phyloP scores from a whole-genome alignment of 1,140 invertebrate genomes.

The Camponotus vicinus region DNA sequence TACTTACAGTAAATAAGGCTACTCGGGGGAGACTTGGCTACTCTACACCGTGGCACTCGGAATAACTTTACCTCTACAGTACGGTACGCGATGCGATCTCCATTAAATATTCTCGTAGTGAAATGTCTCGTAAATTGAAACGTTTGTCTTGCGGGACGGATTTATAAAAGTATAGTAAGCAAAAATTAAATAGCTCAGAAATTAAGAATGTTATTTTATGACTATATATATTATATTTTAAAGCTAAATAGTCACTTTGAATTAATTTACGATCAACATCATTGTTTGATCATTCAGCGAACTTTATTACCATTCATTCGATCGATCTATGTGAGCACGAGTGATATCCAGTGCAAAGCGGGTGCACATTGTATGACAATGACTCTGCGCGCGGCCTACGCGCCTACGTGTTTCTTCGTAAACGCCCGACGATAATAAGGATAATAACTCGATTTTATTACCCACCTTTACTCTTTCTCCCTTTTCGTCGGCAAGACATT shows the following conservation, averaged over 20 bases:
- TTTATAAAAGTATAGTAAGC: not conserved
- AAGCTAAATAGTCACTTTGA: not conserved
- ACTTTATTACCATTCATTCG: slow-evolving; percentile 20
- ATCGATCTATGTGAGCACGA: slow-evolving; percentile 46
- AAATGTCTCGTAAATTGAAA: not conserved
- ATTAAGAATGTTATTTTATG: not conserved
- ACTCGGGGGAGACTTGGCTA: slow-evolving; percentile 21
- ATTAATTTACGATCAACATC: slow-evolving; percentile 21
- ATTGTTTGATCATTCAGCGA: slow-evolving; percentile 24
- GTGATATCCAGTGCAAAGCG: slow-evolving; percentile 58
- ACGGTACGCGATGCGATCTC: slow-evolving; percentile 12
- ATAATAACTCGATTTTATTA: slow-evolving; percentile 78
- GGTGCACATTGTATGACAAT: slow-evolving; percentile 75
- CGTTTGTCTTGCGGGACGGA: not conserved
- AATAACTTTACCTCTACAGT: slow-evolving; percentile 57
- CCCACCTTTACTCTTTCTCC: slow-evolving; percentile 69
- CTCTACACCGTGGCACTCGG: slow-evolving; percentile 45
- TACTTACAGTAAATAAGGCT: slow-evolving; percentile 72
- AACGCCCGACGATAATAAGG: slow-evolving; percentile 73
- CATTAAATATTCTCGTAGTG: not conserved
- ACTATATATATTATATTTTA: not conserved
- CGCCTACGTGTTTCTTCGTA: slow-evolving; percentile 66
- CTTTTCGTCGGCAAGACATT: slow-evolving; percentile 71
- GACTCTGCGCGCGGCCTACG: slow-evolving; percentile 71
- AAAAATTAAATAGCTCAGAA: not conserved